These are phyloP conservation scores for Trichomycterus rosablanca DNA, from an alignment of 2,113 vertebrate species.

Conservation along the genomic window DNA sequence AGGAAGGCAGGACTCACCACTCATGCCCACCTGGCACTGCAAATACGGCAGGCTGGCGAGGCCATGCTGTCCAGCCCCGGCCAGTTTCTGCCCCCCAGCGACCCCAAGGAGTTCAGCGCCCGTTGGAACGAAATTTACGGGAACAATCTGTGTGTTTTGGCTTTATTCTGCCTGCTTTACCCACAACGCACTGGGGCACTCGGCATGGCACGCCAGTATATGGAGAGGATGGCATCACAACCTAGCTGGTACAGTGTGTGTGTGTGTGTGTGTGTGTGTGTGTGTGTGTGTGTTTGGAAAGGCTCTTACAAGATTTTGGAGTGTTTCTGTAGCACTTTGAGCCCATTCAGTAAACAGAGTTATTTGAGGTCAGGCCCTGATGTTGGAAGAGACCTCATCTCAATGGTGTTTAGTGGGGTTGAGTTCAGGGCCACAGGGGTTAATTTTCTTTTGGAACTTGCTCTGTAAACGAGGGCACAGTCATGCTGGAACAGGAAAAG, in stretches of 20 bases:
- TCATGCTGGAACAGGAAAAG: too few species aligned
- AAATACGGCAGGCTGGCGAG: conserved; percentile 79
- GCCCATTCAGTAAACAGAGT: too few species aligned
- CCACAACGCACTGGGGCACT: conserved; percentile 86
- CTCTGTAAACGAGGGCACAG: too few species aligned
- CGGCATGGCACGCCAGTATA: conserved; percentile 87
- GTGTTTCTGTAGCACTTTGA: too few species aligned
- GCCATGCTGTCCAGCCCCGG: conserved; percentile 83
- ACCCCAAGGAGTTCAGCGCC: conserved; percentile 82
- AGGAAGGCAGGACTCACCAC: conserved; percentile 70
- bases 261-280: neutral
- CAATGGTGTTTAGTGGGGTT: too few species aligned
- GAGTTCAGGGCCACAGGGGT: too few species aligned
- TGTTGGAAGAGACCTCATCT: too few species aligned
- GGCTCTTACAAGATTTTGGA: too few species aligned
- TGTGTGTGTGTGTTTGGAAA: too few species aligned
- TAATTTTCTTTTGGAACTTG: too few species aligned
- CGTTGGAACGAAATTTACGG: conserved; percentile 98
- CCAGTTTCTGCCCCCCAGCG: conserved; percentile 93
- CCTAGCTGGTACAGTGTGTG: conserved; percentile 89
- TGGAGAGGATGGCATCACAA: conserved; percentile 98
- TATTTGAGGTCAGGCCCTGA: too few species aligned
- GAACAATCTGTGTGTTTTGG: conserved; percentile 90
- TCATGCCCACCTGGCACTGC: conserved; percentile 74
- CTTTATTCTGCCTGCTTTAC: conserved; percentile 93